Conservation (phyloP, 2,888 invertebrate species). For the Calliphora vomitoria region DNA sequence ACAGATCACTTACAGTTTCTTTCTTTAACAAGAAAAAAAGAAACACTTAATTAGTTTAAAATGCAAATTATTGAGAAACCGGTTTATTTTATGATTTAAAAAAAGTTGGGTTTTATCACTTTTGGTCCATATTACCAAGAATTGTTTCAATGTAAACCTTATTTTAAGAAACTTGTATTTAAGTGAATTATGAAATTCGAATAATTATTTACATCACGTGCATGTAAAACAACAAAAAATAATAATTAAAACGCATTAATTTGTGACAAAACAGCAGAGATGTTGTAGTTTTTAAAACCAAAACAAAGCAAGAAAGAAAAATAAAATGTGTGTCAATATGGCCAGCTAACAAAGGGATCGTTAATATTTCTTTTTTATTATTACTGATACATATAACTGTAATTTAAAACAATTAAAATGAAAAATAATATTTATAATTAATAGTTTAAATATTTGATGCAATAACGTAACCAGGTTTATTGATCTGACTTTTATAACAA, state of each 20-base stretch:
- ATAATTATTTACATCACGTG: slow-evolving; percentile 56
- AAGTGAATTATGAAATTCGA: slow-evolving; percentile 34
- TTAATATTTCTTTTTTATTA: neutral
- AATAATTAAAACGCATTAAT: slow-evolving; percentile 23
- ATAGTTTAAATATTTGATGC: too few species aligned
- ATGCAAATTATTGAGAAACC: slow-evolving; percentile 28
- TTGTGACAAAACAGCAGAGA: neutral
- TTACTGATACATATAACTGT: neutral
- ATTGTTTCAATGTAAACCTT: slow-evolving; percentile 30
- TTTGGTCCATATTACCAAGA: slow-evolving; percentile 47
- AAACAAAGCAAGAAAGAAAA: neutral
- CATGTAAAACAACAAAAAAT: slow-evolving; percentile 3
- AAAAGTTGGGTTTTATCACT: slow-evolving; percentile 18
- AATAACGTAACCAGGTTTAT: too few species aligned
- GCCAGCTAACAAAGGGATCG: neutral
- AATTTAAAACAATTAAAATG: neutral
- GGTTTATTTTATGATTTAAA: slow-evolving; percentile 37
- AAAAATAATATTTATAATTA: neutral
- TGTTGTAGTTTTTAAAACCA: neutral
- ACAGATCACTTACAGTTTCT: neutral
- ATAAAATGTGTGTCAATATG: neutral
- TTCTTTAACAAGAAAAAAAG: neutral
- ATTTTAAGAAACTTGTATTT: slow-evolving; percentile 1
- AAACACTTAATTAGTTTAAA: neutral
- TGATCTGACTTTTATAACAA: too few species aligned